These are phyloP conservation scores for Lepidocyrtinus sp. DNA, from an alignment of 2,888 invertebrate species.

Conservation along the genomic window DNA sequence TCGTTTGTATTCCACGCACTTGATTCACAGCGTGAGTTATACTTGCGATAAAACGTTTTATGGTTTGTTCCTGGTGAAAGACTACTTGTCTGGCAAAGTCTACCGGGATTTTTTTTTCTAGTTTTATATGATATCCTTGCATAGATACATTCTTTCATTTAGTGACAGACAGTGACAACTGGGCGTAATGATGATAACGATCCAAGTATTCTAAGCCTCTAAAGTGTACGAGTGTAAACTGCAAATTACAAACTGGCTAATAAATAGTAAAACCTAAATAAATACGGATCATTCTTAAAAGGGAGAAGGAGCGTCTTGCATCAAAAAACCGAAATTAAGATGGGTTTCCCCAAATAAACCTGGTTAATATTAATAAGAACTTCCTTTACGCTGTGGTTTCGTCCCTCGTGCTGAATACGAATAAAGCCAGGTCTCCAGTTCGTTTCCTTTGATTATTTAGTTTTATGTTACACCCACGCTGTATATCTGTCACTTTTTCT, in stretches of 20 bases:
- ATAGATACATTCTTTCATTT: neutral
- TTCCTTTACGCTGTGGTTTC: neutral
- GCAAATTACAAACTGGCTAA: neutral
- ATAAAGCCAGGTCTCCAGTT: no score
- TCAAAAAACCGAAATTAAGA: no score
- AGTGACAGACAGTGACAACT: conserved; percentile 49
- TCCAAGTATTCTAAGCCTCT: neutral
- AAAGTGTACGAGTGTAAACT: no score
- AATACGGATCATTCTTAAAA: neutral
- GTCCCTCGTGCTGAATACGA: no score
- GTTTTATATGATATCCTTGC: neutral
- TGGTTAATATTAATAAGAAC: neutral
- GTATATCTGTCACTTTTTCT: neutral
- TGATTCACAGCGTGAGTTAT: neutral
- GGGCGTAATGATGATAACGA: conserved; percentile 25
- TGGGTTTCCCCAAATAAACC: neutral
- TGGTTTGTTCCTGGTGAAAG: conserved; percentile 29
- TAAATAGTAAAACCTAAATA: neutral
- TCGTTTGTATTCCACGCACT: neutral
- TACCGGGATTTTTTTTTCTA: conserved; percentile 1
- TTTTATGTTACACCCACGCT: conserved; percentile 9
- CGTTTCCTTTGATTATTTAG: neutral
- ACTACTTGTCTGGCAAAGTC: conserved; percentile 23
- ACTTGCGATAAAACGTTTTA: conserved; percentile 20
- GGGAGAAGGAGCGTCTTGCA: neutral